Base-by-base conservation (phyloP, 2,888 invertebrate species). In the Coelopa pilipes region DNA sequence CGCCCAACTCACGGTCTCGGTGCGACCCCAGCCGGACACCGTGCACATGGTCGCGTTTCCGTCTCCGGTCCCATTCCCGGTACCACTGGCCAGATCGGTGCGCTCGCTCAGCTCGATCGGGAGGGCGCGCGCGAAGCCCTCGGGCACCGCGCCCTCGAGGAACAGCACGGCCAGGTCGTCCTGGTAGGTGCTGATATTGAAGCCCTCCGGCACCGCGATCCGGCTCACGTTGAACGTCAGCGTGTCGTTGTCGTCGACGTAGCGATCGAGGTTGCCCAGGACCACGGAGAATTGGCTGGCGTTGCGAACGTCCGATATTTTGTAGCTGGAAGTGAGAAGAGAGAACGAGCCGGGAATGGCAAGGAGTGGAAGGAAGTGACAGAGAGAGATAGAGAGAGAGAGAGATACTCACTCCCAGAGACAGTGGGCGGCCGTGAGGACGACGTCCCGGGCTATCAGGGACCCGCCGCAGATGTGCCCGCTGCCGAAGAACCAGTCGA, bases 1-100 rank as follows among this genome's bases (percentile, higher is more conserved):
- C 81, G 0, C 83, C 79, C 9, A 86, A 81, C 76, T 87, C 1
- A 78, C 67, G 67, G 76, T 85, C 75, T 85, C 84, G 0, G 87
- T 87, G 47, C 83, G 83, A 10, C 88, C 88, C 88, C 88, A 88
- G 11, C 88, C 88, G 45, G 82, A 84, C 1, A 88, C 88, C 34
- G 77, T 83, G 57, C 87, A 87, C 0, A 79, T 70, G 34, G 34
- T 34, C 34, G 34, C n/a, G 13, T 84, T 83, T 0, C 87, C 87
- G 74, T 87, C 88, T 67, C 78, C 70, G 46, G 84, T 81, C 57
- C 65, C 72, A 53, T 86, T 80, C 34, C 7, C 7, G 17, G 83
- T 59, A 0, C 84, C 59, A 0, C 84, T 82, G 5, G 89, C 87
- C 80, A 92, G 81, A 9, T 84, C 79, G 0, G 90, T 87, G 0